These are phyloP conservation scores for Brachyptera risi DNA, from an alignment of 2,888 invertebrate species.

Conservation along the genomic window DNA sequence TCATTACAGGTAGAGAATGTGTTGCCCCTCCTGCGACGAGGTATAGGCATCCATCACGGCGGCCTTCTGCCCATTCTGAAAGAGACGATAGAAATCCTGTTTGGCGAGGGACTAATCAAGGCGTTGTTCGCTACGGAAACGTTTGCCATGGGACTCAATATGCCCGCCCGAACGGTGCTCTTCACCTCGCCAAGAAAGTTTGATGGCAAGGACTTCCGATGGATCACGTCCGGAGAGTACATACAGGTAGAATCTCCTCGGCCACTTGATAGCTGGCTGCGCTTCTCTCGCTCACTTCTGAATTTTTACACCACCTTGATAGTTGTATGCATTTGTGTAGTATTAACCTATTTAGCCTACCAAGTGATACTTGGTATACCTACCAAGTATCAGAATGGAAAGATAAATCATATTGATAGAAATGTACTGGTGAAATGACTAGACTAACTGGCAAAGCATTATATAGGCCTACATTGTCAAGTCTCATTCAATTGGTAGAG, in stretches of 20 bases:
- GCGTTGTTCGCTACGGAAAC: constrained; percentile 99
- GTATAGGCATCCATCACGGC: constrained; percentile 98
- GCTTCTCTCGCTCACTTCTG: too few relatives aligned
- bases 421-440: too few relatives aligned
- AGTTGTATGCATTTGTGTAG: too few relatives aligned
- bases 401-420: too few relatives aligned
- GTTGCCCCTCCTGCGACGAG: constrained; percentile 84
- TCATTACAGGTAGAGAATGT: constrained; percentile 69
- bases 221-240: constrained; percentile 95
- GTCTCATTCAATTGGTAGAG: too few relatives aligned
- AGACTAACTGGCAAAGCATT: too few relatives aligned
- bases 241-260: constrained; percentile 52
- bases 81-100: constrained; percentile 98
- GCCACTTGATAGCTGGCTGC: too few relatives aligned
- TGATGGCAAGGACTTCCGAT: constrained; percentile 93
- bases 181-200: constrained; percentile 95
- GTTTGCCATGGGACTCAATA: constrained; percentile 99
- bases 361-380: too few relatives aligned
- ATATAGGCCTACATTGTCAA: too few relatives aligned
- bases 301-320: too few relatives aligned
- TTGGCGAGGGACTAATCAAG: constrained; percentile 96
- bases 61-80: constrained; percentile 93
- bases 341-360: too few relatives aligned
- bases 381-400: too few relatives aligned
- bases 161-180: constrained; percentile 98